Base-by-base conservation (phyloP, 2,888 invertebrate species). In the Galerucella calmariensis region DNA sequence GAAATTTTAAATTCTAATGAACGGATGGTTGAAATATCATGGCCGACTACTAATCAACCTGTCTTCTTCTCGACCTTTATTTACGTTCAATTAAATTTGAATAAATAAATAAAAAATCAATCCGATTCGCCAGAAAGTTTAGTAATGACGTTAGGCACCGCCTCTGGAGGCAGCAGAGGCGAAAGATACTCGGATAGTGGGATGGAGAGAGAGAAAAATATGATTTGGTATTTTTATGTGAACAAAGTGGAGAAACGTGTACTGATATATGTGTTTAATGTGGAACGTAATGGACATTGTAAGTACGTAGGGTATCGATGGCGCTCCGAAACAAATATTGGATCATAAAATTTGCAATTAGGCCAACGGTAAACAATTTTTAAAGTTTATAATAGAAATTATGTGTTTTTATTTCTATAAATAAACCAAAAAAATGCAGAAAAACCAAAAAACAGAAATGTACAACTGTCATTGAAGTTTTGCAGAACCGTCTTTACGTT, bases 221-320 rank as follows among this genome's bases (percentile, higher is more conserved):
- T 59, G 20, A 59, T 59, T 59, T 59, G 20, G 59, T 59, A 59
- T 59, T 59, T 56, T 59, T 59, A 59, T 59, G 59, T 10, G 59
- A 59, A 59, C 59, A 59, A 59, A 59, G 59, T 59, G 59, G 59
- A 59, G 20, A 59, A 59, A 59, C 27, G 59, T 59, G 59, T 59
- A 59, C 24, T 24, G 10, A 59, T 24, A 24, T 59, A 59, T 59
- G 59, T 59, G 59, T 59, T 59, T 59, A 59, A 59, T 59, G 20
- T 59, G 27, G 12, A 59, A 24, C 6, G 27, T 59, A 59, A 59
- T 59, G 24, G 59, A 59, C 59, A 59, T 59, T 59, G 59, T 59
- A 59, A 10, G 59, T 59, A 24, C 3, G 24, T 24, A 59, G 53
- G n/a, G 14, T n/a, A 16, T 53, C 53, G 53, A 53, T 53, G n/a